phyloP scores from a whole-genome alignment of 2,797 vertebrate genomes.

The Delichon dasypus region DNA sequence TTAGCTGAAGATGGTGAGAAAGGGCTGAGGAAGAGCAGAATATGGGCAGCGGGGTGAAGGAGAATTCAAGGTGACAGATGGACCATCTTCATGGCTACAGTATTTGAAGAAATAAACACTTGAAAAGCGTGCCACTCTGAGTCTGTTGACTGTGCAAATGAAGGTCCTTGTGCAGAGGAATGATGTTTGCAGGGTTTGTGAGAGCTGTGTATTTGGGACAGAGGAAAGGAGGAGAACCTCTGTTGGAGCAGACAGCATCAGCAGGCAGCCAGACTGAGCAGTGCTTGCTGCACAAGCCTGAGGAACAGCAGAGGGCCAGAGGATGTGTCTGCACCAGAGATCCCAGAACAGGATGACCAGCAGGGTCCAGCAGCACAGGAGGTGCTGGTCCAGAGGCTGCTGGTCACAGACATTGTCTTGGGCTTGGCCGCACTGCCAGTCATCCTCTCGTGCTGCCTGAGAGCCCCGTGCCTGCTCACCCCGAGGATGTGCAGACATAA shows the following conservation, averaged over 20 bases:
- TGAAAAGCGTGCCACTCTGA: not conserved
- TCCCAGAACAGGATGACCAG: not conserved
- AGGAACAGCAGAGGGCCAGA: not conserved
- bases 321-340: not conserved
- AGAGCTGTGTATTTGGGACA: not conserved
- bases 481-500: accelerated
- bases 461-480: accelerated
- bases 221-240: not conserved
- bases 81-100: not conserved
- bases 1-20: not conserved
- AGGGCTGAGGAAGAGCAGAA: not conserved
- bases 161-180: not conserved
- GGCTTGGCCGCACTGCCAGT: not conserved
- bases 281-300: not conserved
- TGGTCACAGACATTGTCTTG: accelerated
- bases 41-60: not conserved
- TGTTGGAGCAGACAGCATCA: not conserved
- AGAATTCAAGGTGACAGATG: not conserved
- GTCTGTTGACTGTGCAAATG: not conserved
- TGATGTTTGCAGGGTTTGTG: not conserved
- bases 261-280: not conserved
- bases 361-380: not conserved
- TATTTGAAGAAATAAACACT: not conserved
- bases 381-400: not conserved
- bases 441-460: accelerated